Evolutionary conservation across 2,888 invertebrate species (phyloP), one percentile per base, ranked within the genome.

Genomic region (Callyntrura guangdongensis): DNA sequence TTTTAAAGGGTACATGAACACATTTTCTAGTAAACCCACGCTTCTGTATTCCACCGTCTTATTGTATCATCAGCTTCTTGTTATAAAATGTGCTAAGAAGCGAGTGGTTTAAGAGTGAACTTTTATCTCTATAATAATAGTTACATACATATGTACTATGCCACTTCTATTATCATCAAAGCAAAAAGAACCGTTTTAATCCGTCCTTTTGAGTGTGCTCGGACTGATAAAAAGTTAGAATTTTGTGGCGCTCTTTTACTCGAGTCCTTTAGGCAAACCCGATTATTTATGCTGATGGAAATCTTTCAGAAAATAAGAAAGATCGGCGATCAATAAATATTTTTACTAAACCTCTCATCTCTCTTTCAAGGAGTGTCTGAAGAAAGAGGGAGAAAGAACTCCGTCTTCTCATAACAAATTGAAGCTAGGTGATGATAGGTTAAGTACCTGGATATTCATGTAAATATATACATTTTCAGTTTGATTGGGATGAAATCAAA

Each of bases 111-210:
- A n/a, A n/a, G n/a, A n/a, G n/a, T n/a, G n/a, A n/a, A n/a, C n/a
- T n/a, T n/a, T n/a, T n/a, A n/a, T n/a, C n/a, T n/a, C n/a, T n/a
- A n/a, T n/a, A n/a, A n/a, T n/a, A n/a, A n/a, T n/a, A n/a, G n/a
- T 77, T 86, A 86, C 86, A 56, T 79, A 25, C 77, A 53, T 79
- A n/a, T 56, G 56, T 53, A 22, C 56, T n/a, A 56, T 56, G 14
- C 27, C 67, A 67, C n/a, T n/a, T 17, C 14, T 22, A 74, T 79
- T 74, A 49, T 47, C 25, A 53, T 56, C 22, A 53, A 67, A 84
- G 82, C 72, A 49, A 83, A 87, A 91, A 91, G 91, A 87, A 72
- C 91, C 91, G 91, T 91, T 91, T 91, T 91, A 91, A 91, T 91
- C 91, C 91, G 49, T 81, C 17, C 53, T 25, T 72, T 77, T 27